These are phyloP conservation scores for Gerris lacustris DNA, from an alignment of 2,888 invertebrate species.

Conservation along the genomic window DNA sequence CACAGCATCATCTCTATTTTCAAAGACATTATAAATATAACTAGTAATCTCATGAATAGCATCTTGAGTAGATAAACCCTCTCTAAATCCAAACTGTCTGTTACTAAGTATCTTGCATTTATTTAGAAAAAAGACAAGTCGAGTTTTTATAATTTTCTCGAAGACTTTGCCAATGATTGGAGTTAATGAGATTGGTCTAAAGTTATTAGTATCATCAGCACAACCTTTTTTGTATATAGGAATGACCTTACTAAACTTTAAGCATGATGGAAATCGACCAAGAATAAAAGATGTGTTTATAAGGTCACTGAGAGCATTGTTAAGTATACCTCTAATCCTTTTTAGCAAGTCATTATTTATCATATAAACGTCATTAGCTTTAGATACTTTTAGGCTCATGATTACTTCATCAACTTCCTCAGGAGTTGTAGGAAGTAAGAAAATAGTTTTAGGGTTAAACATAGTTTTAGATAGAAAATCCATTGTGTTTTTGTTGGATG, in stretches of 20 bases:
- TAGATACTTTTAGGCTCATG: too few species aligned
- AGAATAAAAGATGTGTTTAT: constrained; percentile 17
- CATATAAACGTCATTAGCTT: too few species aligned
- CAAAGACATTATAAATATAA: constrained; percentile 3
- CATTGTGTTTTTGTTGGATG: too few species aligned
- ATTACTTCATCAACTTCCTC: too few species aligned
- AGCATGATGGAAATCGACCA: constrained; percentile 19
- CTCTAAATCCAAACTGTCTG: constrained; percentile 2
- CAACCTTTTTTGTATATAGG: constrained; percentile 5
- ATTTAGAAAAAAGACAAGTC: neutral
- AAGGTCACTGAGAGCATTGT: neutral
- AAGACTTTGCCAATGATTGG: neutral
- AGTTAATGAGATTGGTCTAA: constrained; percentile 8
- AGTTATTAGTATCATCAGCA: neutral
- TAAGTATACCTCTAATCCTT: neutral
- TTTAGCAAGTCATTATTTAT: neutral
- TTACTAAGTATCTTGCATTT: neutral
- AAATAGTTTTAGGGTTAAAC: too few species aligned
- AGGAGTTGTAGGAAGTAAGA: too few species aligned
- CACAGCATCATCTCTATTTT: neutral
- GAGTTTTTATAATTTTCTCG: constrained; percentile 4
- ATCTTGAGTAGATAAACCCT: neutral
- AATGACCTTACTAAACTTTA: neutral
- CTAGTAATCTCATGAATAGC: neutral
- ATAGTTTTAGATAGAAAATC: too few species aligned